Evolutionary conservation across 2,797 vertebrate species (phyloP).

Genomic region (Triplophysa bombifrons): DNA sequence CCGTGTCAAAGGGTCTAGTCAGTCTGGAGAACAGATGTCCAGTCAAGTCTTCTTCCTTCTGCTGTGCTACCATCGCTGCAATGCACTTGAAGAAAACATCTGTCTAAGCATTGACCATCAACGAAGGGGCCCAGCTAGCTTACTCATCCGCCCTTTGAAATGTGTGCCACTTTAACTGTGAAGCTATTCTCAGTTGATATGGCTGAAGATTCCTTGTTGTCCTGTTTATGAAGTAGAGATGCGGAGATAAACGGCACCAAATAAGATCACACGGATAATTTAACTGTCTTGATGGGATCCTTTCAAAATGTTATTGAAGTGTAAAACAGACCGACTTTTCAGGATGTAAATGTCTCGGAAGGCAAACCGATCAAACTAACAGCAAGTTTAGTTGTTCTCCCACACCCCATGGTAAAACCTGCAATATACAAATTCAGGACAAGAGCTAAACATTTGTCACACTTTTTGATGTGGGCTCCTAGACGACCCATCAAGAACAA

Average conservation of each 20-base stretch:
- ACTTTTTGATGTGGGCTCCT: conserved; percentile 14
- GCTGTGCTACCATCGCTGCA: conserved; percentile 63
- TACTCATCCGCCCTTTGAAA: conserved; percentile 74
- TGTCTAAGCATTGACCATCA: conserved; percentile 67
- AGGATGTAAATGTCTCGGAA: neutral
- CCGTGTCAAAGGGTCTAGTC: conserved; percentile 34
- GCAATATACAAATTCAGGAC: conserved; percentile 63
- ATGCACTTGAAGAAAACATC: conserved; percentile 71
- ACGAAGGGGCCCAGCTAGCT: conserved; percentile 66
- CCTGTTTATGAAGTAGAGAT: conserved; percentile 59
- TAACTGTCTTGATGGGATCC: neutral
- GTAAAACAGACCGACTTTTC: neutral
- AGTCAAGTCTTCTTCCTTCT: conserved; percentile 57
- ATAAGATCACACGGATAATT: conserved; percentile 60
- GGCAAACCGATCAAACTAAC: conserved; percentile 7
- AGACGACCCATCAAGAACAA: conserved; percentile 54
- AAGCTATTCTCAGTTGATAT: conserved; percentile 78
- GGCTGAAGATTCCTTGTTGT: conserved; percentile 43
- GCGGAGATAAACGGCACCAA: conserved; percentile 66
- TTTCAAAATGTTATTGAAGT: conserved; percentile 8
- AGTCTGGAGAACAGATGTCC: conserved; percentile 57
- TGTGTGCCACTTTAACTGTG: conserved; percentile 74
- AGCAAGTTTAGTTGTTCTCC: neutral
- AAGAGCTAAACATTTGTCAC: conserved; percentile 39
- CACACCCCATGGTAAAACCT: conserved; percentile 63